Percentiles rank a stretch among this genome's conserved stretches.
Evolutionary conservation across 1,140 invertebrate genomes (phyloP).

Genomic region (Drosophila biarmipes): DNA sequence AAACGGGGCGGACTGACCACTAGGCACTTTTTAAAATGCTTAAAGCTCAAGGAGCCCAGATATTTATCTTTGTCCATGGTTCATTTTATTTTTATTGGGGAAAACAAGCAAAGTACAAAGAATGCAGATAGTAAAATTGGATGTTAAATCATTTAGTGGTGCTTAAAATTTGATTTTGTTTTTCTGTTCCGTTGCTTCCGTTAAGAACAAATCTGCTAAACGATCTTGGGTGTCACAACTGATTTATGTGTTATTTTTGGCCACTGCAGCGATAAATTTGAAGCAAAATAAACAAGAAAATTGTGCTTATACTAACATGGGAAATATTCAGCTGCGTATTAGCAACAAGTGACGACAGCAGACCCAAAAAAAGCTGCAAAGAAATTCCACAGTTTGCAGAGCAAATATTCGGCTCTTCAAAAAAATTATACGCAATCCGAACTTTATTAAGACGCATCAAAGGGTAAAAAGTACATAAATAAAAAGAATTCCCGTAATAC

Average conservation of each 20-base stretch:
- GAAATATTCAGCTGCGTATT: constrained; percentile 45
- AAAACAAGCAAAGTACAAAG: constrained; percentile 9
- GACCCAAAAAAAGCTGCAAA: constrained; percentile 14
- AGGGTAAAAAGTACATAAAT: no score
- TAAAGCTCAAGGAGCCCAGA: constrained; percentile 5
- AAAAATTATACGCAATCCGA: neutral
- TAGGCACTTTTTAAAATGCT: constrained; percentile 1
- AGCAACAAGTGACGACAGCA: constrained; percentile 59
- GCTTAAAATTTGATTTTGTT: constrained; percentile 20
- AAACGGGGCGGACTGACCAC: constrained; percentile 8
- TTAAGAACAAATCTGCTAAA: constrained; percentile 21
- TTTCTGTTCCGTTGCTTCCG: constrained; percentile 8
- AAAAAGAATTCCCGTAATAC: no score
- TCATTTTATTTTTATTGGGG: constrained; percentile 12
- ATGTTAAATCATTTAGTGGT: constrained; percentile 3
- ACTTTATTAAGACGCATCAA: neutral
- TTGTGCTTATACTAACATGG: constrained; percentile 31
- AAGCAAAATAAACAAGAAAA: constrained; percentile 61
- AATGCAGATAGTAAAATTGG: neutral
- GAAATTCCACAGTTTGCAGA: constrained; percentile 18
- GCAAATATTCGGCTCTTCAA: constrained; percentile 23
- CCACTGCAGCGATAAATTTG: constrained; percentile 32
- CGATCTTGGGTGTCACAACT: constrained; percentile 29
- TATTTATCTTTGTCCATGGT: neutral
- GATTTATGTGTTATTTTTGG: constrained; percentile 69